phyloP scores from a whole-genome alignment of 2,797 vertebrate genomes.

The Smutsia temminckii region DNA sequence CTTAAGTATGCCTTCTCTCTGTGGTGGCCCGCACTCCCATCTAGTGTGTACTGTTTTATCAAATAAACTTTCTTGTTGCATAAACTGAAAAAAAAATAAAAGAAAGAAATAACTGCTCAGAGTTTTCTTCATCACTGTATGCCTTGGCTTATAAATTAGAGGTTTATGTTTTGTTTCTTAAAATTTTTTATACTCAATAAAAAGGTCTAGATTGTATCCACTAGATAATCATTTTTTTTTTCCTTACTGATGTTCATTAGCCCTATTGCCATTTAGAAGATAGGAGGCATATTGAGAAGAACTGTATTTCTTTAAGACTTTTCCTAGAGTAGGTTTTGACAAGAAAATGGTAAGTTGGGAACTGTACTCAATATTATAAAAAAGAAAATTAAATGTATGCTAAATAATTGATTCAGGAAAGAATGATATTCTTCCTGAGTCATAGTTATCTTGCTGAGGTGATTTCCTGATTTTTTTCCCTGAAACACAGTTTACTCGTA shows the following conservation, averaged over 20 bases:
- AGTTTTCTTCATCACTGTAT: not conserved
- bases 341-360: not conserved
- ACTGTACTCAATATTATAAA: not conserved
- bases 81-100: too few relatives aligned
- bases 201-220: not conserved
- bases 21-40: too few relatives aligned
- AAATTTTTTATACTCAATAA: not conserved
- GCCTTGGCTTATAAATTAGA: not conserved
- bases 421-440: not conserved
- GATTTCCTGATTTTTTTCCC: not conserved
- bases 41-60: too few relatives aligned
- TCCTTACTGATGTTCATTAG: not conserved
- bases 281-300: not conserved
- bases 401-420: not conserved
- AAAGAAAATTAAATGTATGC: not conserved
- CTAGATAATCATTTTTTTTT: not conserved
- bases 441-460: not conserved
- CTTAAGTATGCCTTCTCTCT: too few relatives aligned
- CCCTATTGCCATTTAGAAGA: not conserved
- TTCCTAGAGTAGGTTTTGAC: not conserved
- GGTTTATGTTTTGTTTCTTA: not conserved
- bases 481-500: not conserved
- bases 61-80: too few relatives aligned
- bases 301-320: not conserved
- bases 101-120: not conserved